A percentile compares a stretch with the other conserved stretches of the same genome.
Conservation (phyloP, 2,797 vertebrate species). For the Pseudocheirus occidentalis region DNA sequence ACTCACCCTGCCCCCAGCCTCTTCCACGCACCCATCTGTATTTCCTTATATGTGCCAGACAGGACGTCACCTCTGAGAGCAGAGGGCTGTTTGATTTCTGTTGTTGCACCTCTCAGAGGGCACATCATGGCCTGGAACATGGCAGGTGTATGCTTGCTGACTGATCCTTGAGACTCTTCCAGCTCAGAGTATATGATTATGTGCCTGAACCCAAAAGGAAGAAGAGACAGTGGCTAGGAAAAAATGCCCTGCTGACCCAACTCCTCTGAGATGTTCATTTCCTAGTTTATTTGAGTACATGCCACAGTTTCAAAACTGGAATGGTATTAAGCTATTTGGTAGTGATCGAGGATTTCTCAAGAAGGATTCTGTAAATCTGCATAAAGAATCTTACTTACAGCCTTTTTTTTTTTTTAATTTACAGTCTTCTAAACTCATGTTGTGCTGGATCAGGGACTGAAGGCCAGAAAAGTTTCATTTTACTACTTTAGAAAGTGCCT, state of each 20-base stretch:
- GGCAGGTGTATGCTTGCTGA: not conserved
- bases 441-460: not conserved
- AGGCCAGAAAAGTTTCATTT: not conserved
- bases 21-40: not conserved
- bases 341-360: not conserved
- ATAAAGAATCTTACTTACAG: not conserved
- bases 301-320: not conserved
- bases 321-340: not conserved
- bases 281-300: not conserved
- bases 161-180: not conserved
- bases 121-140: not conserved
- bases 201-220: not conserved
- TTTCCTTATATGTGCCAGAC: not conserved
- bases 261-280: not conserved
- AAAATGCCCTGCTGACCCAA: not conserved
- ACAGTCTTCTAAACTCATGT: not conserved
- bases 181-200: not conserved
- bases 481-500: not conserved
- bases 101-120: not conserved
- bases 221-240: not conserved
- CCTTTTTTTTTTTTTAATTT: not conserved
- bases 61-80: not conserved
- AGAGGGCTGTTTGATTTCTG: not conserved
- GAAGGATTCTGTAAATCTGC: not conserved
- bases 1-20: not conserved